Conservation (phyloP, 2,797 vertebrate genomes). For the Poeciliopsis infans region DNA sequence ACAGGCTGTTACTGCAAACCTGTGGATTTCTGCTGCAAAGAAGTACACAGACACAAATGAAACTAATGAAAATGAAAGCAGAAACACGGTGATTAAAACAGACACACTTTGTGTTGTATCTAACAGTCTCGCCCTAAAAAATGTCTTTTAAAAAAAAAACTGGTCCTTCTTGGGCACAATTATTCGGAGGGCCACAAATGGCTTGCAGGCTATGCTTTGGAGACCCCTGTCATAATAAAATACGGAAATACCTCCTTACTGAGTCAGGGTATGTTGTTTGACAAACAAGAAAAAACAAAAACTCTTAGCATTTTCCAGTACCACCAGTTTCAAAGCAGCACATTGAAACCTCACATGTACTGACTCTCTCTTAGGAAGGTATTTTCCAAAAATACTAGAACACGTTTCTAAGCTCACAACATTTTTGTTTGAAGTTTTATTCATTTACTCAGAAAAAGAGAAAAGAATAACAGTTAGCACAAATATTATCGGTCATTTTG, state of each 20-base stretch:
- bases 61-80: neutral
- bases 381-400: neutral
- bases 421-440: neutral
- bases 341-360: neutral
- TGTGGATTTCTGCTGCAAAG: conserved; percentile 44
- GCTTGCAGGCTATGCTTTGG: neutral
- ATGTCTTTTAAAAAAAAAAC: neutral
- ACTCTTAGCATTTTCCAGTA: neutral
- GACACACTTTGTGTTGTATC: neutral
- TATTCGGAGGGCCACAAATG: neutral
- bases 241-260: neutral
- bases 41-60: conserved; percentile 28
- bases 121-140: neutral
- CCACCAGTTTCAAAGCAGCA: neutral
- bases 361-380: too few relatives aligned
- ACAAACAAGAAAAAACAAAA: neutral
- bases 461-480: neutral
- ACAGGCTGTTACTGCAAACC: conserved; percentile 47
- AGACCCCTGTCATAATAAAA: neutral
- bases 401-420: neutral
- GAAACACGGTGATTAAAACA: neutral
- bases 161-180: neutral
- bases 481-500: neutral
- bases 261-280: neutral
- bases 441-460: neutral